Evolutionary conservation across 35 echinoderm and acorn worm species (phyloP).

Genomic region (Diadema setosum): DNA sequence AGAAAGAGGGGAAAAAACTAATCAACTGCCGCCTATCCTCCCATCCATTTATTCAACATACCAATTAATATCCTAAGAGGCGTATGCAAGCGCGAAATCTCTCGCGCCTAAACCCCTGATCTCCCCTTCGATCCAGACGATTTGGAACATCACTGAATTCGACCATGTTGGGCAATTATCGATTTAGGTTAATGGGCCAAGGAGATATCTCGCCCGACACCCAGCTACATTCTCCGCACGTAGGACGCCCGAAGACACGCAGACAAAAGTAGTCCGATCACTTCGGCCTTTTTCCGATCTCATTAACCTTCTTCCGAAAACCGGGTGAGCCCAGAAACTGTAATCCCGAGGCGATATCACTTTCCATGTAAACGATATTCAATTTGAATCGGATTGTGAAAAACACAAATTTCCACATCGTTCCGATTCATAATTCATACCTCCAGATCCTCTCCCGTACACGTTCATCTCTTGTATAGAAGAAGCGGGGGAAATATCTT

Average conservation of each 20-base stretch:
- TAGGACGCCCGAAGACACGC: neutral
- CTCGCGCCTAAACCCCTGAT: no score
- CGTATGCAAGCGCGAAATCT: no score
- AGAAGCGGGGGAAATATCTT: no score
- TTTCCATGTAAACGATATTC: neutral
- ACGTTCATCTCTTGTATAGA: no score
- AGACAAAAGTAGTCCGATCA: neutral
- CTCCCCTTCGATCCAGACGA: neutral
- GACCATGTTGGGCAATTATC: neutral
- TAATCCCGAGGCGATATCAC: neutral
- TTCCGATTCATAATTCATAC: no score
- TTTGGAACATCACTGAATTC: neutral
- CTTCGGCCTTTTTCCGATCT: neutral
- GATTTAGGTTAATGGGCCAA: slow-evolving; percentile 10
- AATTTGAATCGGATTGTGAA: neutral
- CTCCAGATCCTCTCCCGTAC: no score
- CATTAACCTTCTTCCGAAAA: neutral
- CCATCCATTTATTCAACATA: no score
- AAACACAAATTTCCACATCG: slow-evolving; percentile 8
- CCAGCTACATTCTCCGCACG: neutral
- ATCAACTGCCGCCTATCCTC: no score
- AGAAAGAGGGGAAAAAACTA: no score
- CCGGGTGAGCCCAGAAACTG: neutral
- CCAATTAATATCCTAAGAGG: no score
- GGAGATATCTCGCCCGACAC: neutral